These are phyloP conservation scores for Cyphomyrmex costatus DNA, from an alignment of 1,140 invertebrate genomes.

Conservation along the genomic window DNA sequence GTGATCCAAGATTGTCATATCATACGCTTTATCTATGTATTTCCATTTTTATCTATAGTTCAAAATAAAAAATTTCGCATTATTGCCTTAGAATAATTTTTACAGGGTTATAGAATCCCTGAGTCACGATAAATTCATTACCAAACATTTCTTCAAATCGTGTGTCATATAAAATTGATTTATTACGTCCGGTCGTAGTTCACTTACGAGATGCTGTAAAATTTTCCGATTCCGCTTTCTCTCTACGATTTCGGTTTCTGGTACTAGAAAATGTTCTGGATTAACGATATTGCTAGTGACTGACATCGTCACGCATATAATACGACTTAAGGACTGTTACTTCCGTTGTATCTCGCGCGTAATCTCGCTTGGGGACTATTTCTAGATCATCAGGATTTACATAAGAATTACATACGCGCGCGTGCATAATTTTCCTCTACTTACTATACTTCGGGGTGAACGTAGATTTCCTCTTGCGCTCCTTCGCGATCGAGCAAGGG, in stretches of 20 bases:
- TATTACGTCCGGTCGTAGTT: slow-evolving; percentile 29
- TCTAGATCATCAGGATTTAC: slow-evolving; percentile 57
- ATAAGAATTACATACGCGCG: slow-evolving; percentile 54
- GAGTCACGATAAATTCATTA: background rate
- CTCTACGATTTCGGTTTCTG: background rate
- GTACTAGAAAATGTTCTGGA: slow-evolving; percentile 23
- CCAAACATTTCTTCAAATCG: background rate
- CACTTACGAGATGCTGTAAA: slow-evolving; percentile 38
- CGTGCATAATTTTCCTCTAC: slow-evolving; percentile 50
- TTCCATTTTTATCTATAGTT: background rate
- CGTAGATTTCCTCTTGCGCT: slow-evolving; percentile 26
- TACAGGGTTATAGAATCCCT: background rate
- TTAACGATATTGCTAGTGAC: slow-evolving; percentile 37
- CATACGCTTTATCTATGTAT: background rate
- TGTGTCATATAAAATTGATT: background rate
- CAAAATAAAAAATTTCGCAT: slow-evolving; percentile 23
- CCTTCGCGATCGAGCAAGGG: slow-evolving; percentile 1
- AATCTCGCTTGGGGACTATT: slow-evolving; percentile 52
- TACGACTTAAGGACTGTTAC: slow-evolving; percentile 37
- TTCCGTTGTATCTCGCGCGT: slow-evolving; percentile 39
- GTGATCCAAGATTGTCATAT: slow-evolving; percentile 19
- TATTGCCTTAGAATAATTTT: background rate
- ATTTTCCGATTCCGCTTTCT: background rate
- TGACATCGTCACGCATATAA: slow-evolving; percentile 19
- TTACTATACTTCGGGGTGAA: slow-evolving; percentile 26